These are phyloP conservation scores for Dendroctonus valens DNA, from an alignment of 1,140 invertebrate genomes.

Conservation along the genomic window DNA sequence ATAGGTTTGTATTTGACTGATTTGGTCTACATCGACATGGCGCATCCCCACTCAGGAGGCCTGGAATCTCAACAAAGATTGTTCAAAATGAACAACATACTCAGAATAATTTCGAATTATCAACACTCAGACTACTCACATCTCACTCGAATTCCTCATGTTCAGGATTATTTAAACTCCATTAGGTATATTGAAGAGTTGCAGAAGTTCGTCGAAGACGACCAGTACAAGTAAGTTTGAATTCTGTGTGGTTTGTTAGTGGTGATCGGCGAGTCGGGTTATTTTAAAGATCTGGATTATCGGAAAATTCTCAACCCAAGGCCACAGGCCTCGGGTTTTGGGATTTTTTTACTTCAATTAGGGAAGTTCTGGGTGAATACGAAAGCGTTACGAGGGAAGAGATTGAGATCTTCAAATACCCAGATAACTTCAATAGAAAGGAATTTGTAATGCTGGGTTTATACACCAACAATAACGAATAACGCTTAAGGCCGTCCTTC, in stretches of 20 bases:
- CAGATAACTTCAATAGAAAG: too few relatives aligned
- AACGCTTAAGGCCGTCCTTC: too few relatives aligned
- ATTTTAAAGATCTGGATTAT: too few relatives aligned
- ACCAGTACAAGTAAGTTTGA: slow-evolving; percentile 85
- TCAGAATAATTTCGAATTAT: slow-evolving; percentile 81
- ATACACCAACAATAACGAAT: too few relatives aligned
- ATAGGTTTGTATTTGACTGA: slow-evolving; percentile 87
- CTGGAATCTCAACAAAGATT: slow-evolving; percentile 74
- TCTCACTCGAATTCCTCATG: slow-evolving; percentile 66
- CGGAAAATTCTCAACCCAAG: too few relatives aligned
- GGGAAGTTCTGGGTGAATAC: too few relatives aligned
- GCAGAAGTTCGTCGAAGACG: slow-evolving; percentile 94
- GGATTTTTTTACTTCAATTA: too few relatives aligned
- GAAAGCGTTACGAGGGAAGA: too few relatives aligned
- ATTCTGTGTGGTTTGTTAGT: not conserved
- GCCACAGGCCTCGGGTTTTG: too few relatives aligned
- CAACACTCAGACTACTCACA: slow-evolving; percentile 82
- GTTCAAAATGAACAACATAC: slow-evolving; percentile 88
- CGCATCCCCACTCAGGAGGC: slow-evolving; percentile 80
- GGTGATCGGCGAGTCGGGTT: too few relatives aligned
- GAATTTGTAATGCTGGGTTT: too few relatives aligned
- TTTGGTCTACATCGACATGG: slow-evolving; percentile 91
- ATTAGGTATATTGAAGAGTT: slow-evolving; percentile 93
- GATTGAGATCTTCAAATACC: too few relatives aligned
- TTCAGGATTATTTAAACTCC: slow-evolving; percentile 86